Evolutionary conservation across 2,113 vertebrate species (phyloP), one percentile per base, ranked within the genome.

Genomic region (Poeciliopsis prolifica): DNA sequence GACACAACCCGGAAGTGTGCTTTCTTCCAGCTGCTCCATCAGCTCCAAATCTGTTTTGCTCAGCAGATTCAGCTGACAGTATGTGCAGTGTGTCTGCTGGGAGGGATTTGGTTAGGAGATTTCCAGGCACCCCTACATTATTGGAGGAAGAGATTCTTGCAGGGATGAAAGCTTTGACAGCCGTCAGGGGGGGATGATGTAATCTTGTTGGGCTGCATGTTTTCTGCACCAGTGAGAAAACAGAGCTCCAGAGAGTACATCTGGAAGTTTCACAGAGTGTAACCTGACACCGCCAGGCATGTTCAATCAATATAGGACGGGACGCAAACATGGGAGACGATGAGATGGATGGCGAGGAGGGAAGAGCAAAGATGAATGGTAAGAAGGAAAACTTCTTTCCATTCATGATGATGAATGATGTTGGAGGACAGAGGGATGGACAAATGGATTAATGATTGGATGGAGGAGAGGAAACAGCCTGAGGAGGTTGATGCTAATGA

Each of bases 211-310:
- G 64, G 37, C 40, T 30, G 54, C 69, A 68, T 82, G 84, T 87
- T 88, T 89, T 84, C 65, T 61, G 67, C 73, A 74, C 82, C 70
- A 22, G 71, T 82, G 79, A 68, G 63, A 88, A 78, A 61, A n/a
- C 61, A 1, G 51, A 64, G 66, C 87, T 81, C 89, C 54, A 4
- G 92, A 89, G 91, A 79, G 87, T 77, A 92, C 92, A 92, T 92
- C 89, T 93, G 93, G 92, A 91, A 87, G 78, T 83, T 83, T 61
- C 70, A 73, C 42, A 79, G 29, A 62, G 77, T 61, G 87, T 70
- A 92, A 88, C 44, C 44, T 31, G 87, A 92, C 78, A 87, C 90
- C 60, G 28, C 5, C 10, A 44, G 61, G 73, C 61, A 24, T 65
- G 70, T 83, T 81, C 74, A 79, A 78, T 88, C 75, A 80, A 67